phyloP scores from a whole-genome alignment of 2,888 invertebrate species.

The Melitaea athalia region DNA sequence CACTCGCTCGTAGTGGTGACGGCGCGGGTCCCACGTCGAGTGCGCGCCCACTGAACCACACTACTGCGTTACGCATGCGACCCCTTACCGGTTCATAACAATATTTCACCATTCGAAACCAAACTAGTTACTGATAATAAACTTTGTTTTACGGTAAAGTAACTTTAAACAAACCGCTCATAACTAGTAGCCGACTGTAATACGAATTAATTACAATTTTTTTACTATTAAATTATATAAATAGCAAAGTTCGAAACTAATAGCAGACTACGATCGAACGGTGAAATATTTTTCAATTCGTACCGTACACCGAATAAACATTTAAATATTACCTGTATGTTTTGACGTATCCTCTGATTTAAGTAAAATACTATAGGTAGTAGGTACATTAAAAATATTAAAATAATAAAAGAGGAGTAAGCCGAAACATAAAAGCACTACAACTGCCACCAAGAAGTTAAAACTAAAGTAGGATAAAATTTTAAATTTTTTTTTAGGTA shows the following conservation, averaged over 20 bases:
- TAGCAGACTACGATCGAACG: not conserved
- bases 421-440: constrained; percentile 41
- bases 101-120: not conserved
- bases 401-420: constrained; percentile 27
- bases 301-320: constrained; percentile 31
- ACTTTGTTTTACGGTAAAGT: too few relatives aligned
- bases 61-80: constrained; percentile 85
- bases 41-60: constrained; percentile 79
- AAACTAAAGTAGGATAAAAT: constrained; percentile 14
- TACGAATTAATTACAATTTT: too few relatives aligned
- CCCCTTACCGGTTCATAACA: constrained; percentile 32
- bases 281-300: constrained; percentile 28
- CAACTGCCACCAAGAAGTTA: constrained; percentile 31
- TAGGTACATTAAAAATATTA: constrained; percentile 21
- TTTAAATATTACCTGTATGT: constrained; percentile 41
- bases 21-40: constrained; percentile 94
- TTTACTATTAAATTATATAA: too few relatives aligned
- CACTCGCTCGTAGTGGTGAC: constrained; percentile 95
- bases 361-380: constrained; percentile 15
- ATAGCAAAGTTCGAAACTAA: not conserved
- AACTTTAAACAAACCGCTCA: not conserved
- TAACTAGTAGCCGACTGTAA: not conserved
- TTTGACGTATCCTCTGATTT: constrained; percentile 40
- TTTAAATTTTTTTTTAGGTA: too few relatives aligned
- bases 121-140: too few relatives aligned